Evolutionary conservation across 2,797 vertebrate genomes (phyloP).

Genomic region (Anniella stebbinsi): DNA sequence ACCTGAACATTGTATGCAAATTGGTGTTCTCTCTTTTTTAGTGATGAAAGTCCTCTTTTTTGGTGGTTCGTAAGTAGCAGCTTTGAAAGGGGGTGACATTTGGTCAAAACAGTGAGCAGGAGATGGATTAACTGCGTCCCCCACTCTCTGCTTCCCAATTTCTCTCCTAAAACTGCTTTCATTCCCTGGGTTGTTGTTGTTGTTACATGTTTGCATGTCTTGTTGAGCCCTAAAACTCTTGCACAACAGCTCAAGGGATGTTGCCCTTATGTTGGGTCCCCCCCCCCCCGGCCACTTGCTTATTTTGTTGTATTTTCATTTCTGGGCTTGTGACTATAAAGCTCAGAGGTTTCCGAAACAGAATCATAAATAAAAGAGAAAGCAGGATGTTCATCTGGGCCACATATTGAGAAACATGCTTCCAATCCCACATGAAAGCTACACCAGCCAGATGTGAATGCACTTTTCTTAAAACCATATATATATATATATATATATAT

Average conservation of each 20-base stretch:
- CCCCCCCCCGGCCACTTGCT: not conserved
- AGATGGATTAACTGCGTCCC: not conserved
- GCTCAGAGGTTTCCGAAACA: slow-evolving; percentile 65
- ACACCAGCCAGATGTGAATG: slow-evolving; percentile 45
- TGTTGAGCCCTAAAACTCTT: slow-evolving; percentile 6
- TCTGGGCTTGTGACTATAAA: slow-evolving; percentile 7
- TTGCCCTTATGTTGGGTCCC: not conserved
- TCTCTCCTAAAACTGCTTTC: not conserved
- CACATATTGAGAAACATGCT: slow-evolving; percentile 52
- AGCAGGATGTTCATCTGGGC: slow-evolving; percentile 61
- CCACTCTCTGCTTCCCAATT: not conserved
- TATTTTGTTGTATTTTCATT: slow-evolving; percentile 30
- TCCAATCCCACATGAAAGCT: slow-evolving; percentile 61
- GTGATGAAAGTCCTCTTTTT: no score
- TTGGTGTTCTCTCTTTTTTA: no score
- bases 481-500: not conserved
- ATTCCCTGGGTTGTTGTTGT: not conserved
- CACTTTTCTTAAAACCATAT: slow-evolving; percentile 43
- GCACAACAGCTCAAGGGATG: not conserved
- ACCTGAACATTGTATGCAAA: no score
- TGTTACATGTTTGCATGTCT: not conserved
- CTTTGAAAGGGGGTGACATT: not conserved
- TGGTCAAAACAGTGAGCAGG: not conserved
- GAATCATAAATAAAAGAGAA: slow-evolving; percentile 61
- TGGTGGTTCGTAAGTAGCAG: no score